These are phyloP conservation scores for Mormoops blainvillei DNA, from an alignment of 2,113 vertebrate genomes.

Conservation along the genomic window DNA sequence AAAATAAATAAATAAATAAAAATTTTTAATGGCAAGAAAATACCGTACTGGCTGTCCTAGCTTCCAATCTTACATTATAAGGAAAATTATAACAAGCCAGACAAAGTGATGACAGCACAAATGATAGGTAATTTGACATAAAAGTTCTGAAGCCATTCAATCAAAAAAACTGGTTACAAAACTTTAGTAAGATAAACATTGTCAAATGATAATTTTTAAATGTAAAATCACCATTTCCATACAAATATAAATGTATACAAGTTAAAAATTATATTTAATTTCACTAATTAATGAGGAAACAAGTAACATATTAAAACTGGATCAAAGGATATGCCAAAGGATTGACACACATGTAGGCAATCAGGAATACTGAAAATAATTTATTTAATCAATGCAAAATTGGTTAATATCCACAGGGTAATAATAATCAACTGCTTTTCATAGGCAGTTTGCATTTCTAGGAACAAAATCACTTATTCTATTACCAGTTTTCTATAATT, in stretches of 20 bases:
- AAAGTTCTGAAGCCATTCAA: background rate
- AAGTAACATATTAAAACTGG: background rate
- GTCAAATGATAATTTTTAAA: background rate
- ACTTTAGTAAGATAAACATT: background rate
- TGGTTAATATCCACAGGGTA: background rate
- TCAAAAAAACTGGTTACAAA: background rate
- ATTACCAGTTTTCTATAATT: background rate
- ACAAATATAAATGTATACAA: background rate
- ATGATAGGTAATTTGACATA: background rate
- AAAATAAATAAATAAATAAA: too few relatives aligned
- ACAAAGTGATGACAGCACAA: background rate
- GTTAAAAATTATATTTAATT: background rate
- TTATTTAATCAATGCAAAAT: background rate
- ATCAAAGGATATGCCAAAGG: background rate
- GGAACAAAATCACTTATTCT: background rate
- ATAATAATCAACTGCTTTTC: background rate
- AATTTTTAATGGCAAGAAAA: background rate
- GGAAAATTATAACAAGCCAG: background rate
- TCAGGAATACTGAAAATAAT: background rate
- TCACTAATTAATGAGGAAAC: background rate
- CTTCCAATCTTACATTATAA: background rate
- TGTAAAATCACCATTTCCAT: background rate
- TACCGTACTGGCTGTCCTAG: background rate
- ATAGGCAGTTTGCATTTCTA: background rate
- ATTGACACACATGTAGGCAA: background rate